These are phyloP conservation scores for Ormyrus rosae DNA, from an alignment of 2,888 invertebrate species.

Conservation along the genomic window DNA sequence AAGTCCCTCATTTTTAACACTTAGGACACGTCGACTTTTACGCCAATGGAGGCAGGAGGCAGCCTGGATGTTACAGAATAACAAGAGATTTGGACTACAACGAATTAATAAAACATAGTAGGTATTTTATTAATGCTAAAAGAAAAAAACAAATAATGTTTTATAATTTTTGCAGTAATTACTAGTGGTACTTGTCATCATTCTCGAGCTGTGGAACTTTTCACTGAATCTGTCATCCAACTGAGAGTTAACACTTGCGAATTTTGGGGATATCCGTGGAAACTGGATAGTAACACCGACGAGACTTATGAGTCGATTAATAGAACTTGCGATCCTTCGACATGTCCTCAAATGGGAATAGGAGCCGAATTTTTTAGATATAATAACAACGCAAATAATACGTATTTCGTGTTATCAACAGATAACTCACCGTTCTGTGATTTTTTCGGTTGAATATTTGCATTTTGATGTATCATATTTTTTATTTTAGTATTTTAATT, in stretches of 20 bases:
- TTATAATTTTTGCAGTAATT: not conserved
- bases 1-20: no score
- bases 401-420: no score
- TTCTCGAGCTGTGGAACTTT: not conserved
- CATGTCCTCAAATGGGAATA: no score
- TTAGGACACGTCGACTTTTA: slow-evolving; percentile 80
- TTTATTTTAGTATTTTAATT: no score
- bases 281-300: not conserved
- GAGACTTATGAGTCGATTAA: not conserved
- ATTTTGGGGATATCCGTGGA: slow-evolving; percentile 34
- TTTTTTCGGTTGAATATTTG: no score
- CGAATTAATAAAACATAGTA: not conserved
- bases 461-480: no score
- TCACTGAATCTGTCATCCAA: slow-evolving; percentile 8
- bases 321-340: no score
- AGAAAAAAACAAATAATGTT: not conserved
- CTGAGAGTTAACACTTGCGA: not conserved
- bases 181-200: slow-evolving; percentile 8
- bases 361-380: no score
- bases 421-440: no score
- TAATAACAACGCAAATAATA: no score
- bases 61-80: slow-evolving; percentile 79
- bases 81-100: not conserved
- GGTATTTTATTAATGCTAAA: not conserved
- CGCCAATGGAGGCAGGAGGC: slow-evolving; percentile 82